Conservation (phyloP, 2,888 invertebrate genomes). For the Taphrorychus bicolor region DNA sequence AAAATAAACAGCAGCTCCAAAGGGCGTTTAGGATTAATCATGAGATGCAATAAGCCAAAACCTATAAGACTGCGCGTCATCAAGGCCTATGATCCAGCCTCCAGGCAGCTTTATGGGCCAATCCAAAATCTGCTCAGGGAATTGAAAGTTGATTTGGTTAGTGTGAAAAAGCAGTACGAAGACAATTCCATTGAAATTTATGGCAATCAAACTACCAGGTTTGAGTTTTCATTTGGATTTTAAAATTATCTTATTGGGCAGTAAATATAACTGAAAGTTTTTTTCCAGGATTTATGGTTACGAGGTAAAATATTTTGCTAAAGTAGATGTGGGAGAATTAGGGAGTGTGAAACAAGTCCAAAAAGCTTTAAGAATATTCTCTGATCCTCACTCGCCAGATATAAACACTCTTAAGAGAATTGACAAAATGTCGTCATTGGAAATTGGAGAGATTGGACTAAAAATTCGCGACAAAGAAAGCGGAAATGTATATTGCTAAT, state of each 20-base stretch:
- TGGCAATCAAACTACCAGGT: neutral
- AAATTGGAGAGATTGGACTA: slow-evolving; percentile 64
- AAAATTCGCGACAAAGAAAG: slow-evolving; percentile 56
- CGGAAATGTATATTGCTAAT: slow-evolving; percentile 52
- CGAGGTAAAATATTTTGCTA: slow-evolving; percentile 61
- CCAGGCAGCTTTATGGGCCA: slow-evolving; percentile 60
- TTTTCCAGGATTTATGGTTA: slow-evolving; percentile 56
- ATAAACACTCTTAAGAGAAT: slow-evolving; percentile 37
- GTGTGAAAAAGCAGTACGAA: slow-evolving; percentile 42
- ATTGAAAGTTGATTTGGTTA: slow-evolving; percentile 51
- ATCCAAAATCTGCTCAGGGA: slow-evolving; percentile 55
- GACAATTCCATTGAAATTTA: slow-evolving; percentile 16
- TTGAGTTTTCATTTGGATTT: neutral
- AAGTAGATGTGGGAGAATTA: slow-evolving; percentile 59
- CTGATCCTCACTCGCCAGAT: slow-evolving; percentile 39
- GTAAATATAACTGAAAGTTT: neutral
- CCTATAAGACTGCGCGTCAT: slow-evolving; percentile 63
- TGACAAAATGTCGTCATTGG: slow-evolving; percentile 58
- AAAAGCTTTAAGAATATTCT: slow-evolving; percentile 56
- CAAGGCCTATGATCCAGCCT: slow-evolving; percentile 62
- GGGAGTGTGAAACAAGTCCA: slow-evolving; percentile 65
- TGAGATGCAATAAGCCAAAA: slow-evolving; percentile 60
- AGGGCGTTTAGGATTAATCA: slow-evolving; percentile 61
- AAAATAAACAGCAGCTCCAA: slow-evolving; percentile 60
- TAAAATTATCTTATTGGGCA: neutral